phyloP scores from a whole-genome alignment of 2,797 vertebrate genomes.

The Gymnoscopelus microlampas region DNA sequence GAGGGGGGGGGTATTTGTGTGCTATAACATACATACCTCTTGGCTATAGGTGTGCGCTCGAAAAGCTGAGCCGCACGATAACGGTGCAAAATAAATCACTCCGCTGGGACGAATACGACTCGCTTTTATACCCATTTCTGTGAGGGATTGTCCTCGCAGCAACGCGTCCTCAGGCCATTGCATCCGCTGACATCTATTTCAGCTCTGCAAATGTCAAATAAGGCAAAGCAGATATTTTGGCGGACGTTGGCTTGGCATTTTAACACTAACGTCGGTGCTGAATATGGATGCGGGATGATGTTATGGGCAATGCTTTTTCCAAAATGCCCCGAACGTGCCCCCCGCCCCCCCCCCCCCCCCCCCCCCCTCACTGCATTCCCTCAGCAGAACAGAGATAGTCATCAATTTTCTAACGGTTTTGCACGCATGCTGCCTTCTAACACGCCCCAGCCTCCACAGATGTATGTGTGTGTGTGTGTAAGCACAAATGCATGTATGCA shows the following conservation, averaged over 20 bases:
- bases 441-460: not conserved
- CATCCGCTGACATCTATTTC: conserved; percentile 41
- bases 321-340: conserved; percentile 23
- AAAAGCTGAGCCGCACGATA: conserved; percentile 47
- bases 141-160: conserved; percentile 40
- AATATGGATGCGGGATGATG: conserved; percentile 44
- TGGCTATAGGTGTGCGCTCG: conserved; percentile 7
- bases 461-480: not conserved
- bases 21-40: not conserved
- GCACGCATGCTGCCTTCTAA: not conserved
- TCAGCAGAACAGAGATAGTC: conserved; percentile 14
- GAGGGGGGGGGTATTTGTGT: not conserved
- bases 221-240: conserved; percentile 32
- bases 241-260: conserved; percentile 53
- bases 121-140: conserved; percentile 45
- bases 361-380: not conserved
- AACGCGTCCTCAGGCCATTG: conserved; percentile 28
- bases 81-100: conserved; percentile 67
- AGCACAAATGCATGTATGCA: not conserved
- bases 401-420: conserved; percentile 19
- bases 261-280: conserved; percentile 51
- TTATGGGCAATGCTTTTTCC: conserved; percentile 20
- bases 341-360: not conserved
- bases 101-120: conserved; percentile 51
- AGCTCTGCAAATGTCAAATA: conserved; percentile 51